phyloP scores from a whole-genome alignment of 2,113 vertebrate species.

The Tragelaphus scriptus region DNA sequence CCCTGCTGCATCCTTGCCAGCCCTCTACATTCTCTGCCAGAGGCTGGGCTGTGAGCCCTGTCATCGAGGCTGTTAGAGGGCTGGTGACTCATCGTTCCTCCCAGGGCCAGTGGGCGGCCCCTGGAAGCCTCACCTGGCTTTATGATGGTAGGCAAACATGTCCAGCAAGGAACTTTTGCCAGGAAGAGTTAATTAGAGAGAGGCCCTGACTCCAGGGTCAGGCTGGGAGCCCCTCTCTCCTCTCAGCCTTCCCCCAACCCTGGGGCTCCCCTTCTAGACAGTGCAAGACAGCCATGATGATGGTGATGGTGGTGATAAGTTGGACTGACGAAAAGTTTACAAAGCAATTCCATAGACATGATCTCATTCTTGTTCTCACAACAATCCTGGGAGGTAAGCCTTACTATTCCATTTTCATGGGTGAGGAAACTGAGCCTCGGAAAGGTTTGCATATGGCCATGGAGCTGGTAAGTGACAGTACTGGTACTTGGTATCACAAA shows the following conservation, averaged over 20 bases:
- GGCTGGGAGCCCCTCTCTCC: conserved; percentile 36
- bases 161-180: conserved; percentile 52
- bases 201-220: conserved; percentile 22
- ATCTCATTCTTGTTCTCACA: conserved; percentile 59
- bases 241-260: conserved; percentile 26
- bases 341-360: conserved; percentile 56
- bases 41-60: conserved; percentile 29
- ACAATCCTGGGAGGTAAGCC: conserved; percentile 38
- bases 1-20: neutral
- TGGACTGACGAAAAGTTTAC: conserved; percentile 30
- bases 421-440: conserved; percentile 45
- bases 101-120: conserved; percentile 64
- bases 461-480: neutral
- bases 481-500: conserved; percentile 20
- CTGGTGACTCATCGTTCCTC: conserved; percentile 50
- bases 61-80: conserved; percentile 46
- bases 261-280: conserved; percentile 48
- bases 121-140: conserved; percentile 68
- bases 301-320: conserved; percentile 39
- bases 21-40: neutral
- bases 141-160: conserved; percentile 42
- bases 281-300: neutral
- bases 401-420: conserved; percentile 51
- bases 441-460: neutral
- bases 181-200: conserved; percentile 42